Percentiles rank a stretch among this genome's conserved stretches.
Evolutionary conservation across 1,140 invertebrate genomes (phyloP).

Genomic region (Pseudomyrmex cubaensis): DNA sequence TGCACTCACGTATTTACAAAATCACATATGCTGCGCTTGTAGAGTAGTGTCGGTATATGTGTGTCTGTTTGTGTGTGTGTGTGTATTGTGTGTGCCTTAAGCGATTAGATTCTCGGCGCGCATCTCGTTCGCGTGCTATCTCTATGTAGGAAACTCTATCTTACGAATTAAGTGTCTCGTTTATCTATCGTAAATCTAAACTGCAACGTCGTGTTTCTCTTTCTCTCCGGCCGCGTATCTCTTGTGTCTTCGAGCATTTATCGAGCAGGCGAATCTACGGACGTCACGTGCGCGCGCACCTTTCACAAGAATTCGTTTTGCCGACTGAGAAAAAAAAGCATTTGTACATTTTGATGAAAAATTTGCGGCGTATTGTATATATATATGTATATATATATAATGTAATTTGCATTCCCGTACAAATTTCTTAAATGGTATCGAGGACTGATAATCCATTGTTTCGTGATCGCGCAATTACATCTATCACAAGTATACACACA

Average conservation of each 20-base stretch:
- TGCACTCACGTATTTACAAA: slow-evolving; percentile 70
- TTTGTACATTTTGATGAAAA: slow-evolving; percentile 60
- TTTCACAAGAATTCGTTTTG: slow-evolving; percentile 23
- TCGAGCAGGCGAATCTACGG: slow-evolving; percentile 28
- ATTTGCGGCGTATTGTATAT: slow-evolving; percentile 16
- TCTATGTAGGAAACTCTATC: slow-evolving; percentile 70
- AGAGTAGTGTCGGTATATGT: neutral
- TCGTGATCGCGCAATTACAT: slow-evolving; percentile 16
- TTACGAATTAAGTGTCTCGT: slow-evolving; percentile 65
- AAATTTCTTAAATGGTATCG: slow-evolving; percentile 31
- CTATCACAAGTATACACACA: slow-evolving; percentile 47
- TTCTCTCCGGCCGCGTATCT: slow-evolving; percentile 19
- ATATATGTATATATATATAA: neutral
- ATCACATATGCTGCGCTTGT: slow-evolving; percentile 64
- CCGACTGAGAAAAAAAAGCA: slow-evolving; percentile 18
- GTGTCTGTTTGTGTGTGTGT: too few relatives aligned
- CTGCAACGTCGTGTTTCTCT: slow-evolving; percentile 56
- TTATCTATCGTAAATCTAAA: slow-evolving; percentile 60
- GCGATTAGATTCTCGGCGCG: slow-evolving; percentile 56
- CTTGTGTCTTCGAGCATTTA: slow-evolving; percentile 30
- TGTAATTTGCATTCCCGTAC: slow-evolving; percentile 40
- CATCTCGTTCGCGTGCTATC: slow-evolving; percentile 20
- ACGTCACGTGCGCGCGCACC: slow-evolving; percentile 30
- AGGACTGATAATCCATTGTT: slow-evolving; percentile 2
- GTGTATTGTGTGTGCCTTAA: slow-evolving; percentile 50